Evolutionary conservation across 2,113 vertebrate genomes (phyloP).

Genomic region (Aythya baeri): DNA sequence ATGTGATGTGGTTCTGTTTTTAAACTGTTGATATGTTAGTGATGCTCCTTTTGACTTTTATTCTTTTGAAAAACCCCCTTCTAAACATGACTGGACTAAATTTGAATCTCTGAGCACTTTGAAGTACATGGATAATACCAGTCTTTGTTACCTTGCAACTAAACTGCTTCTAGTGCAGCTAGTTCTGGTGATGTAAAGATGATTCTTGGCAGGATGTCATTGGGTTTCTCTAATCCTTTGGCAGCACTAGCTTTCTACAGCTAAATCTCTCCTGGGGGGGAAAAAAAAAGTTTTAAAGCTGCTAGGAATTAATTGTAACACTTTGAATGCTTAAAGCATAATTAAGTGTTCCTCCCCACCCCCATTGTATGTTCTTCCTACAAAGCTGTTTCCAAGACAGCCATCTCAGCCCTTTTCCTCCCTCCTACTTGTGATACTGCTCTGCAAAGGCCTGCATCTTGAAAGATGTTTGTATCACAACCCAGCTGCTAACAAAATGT

Average conservation of each 20-base stretch:
- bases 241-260: background rate
- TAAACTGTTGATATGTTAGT: fast-evolving
- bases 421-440: background rate
- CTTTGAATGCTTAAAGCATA: background rate
- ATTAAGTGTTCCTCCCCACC: fast-evolving
- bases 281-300: background rate
- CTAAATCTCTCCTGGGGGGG: background rate
- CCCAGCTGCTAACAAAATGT: background rate
- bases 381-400: background rate
- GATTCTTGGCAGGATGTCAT: background rate
- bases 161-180: background rate
- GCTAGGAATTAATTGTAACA: background rate
- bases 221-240: background rate
- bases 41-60: background rate
- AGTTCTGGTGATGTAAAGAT: fast-evolving
- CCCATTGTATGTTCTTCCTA: background rate
- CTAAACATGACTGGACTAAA: background rate
- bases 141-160: background rate
- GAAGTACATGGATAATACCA: background rate
- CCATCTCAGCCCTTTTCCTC: background rate
- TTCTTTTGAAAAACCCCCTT: background rate
- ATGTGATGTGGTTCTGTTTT: background rate
- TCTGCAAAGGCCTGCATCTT: fast-evolving
- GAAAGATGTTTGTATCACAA: background rate
- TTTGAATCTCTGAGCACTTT: background rate